phyloP scores from a whole-genome alignment of 1,140 invertebrate species.

The Lutraria rhynchaena region DNA sequence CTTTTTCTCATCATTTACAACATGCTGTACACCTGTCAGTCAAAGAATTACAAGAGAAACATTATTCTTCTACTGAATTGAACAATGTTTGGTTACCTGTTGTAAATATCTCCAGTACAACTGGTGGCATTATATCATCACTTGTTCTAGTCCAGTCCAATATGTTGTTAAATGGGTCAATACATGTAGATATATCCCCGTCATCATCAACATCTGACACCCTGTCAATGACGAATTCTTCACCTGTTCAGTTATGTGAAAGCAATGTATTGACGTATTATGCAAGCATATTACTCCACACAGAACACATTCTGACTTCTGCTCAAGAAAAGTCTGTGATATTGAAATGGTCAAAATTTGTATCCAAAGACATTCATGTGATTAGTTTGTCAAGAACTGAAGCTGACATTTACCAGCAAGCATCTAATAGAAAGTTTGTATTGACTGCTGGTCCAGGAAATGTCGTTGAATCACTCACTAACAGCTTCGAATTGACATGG shows the following conservation, averaged over 20 bases:
- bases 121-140: too few species aligned
- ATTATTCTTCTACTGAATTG: too few species aligned
- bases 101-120: too few species aligned
- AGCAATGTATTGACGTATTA: slow-evolving; percentile 1
- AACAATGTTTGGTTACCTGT: too few species aligned
- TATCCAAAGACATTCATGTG: slow-evolving; percentile 14
- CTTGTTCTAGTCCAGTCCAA: too few species aligned
- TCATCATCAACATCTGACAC: too few species aligned
- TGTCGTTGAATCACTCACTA: slow-evolving; percentile 23
- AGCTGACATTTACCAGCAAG: background rate
- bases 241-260: background rate
- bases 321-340: slow-evolving; percentile 3
- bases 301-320: background rate
- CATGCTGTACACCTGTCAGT: too few species aligned
- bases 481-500: slow-evolving; percentile 47
- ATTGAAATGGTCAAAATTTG: slow-evolving; percentile 31
- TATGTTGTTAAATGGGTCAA: too few species aligned
- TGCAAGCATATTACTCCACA: slow-evolving; percentile 25
- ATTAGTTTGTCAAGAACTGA: slow-evolving; percentile 9
- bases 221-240: background rate
- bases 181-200: too few species aligned
- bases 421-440: slow-evolving; percentile 23
- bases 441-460: slow-evolving; percentile 36
- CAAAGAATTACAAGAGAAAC: too few species aligned
- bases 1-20: too few species aligned